Base-by-base conservation (phyloP, 2,888 invertebrate species). In the Himalopsyche anomala region DNA sequence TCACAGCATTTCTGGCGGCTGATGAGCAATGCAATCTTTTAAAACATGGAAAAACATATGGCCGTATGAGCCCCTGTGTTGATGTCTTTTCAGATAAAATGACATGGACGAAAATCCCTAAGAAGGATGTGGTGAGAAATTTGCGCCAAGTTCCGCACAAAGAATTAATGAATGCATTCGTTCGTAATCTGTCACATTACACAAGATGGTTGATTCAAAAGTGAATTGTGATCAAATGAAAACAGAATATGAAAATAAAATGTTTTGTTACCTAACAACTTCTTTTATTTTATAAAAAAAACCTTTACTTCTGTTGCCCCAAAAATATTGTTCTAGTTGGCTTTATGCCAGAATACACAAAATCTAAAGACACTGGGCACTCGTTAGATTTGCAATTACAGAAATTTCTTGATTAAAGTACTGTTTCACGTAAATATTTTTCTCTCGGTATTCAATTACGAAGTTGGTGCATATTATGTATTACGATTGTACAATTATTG, bases 1-100 rank as follows among this genome's bases (percentile, higher is more conserved):
- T 86, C 80, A 74, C 87, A 87, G 87, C 80, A 79, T 86, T 82
- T 83, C 81, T 81, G 54, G 83, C 84, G 87, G 86, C 80, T 84
- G 87, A 81, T 86, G 85, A 87, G 55, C 69, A 62, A 85, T 36
- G n/a, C 36, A 83, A 28, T 45, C 69, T 54, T 28, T 19, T 62
- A 62, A 62, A 62, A 80, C 38, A 40, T 38, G 80, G 80, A 80
- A 80, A 80, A 80, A 17, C 5, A 38, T 79, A 56, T 56, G 62
- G 19, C 28, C 19, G 2, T 62, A 62, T 62, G 62, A 62, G 62
- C 19, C 62, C 19, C 62, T 62, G 28, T 62, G 9, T 62, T 62
- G 62, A 62, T 62, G 62, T 62, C 62, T 62, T 62, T 62, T 62
- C 62, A 62, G 62, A 62, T 62, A 28, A 62, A 62, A 9, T 62